Conservation (phyloP, 2,797 vertebrate genomes). For the Champsocephalus gunnari region DNA sequence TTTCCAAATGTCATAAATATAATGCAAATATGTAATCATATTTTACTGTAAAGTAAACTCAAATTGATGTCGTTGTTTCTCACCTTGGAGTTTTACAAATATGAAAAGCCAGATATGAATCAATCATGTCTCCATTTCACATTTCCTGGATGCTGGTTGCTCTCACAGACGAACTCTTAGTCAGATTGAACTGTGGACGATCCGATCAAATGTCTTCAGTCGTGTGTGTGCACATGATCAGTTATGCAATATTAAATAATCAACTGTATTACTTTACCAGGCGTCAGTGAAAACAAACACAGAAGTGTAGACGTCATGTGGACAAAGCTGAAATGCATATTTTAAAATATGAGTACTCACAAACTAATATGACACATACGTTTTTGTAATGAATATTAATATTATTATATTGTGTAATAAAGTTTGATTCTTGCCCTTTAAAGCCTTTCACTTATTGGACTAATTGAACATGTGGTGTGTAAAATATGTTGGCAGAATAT, state of each 20-base stretch:
- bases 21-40: neutral
- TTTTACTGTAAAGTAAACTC: conserved; percentile 1
- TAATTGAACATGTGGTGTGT: too few species aligned
- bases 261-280: neutral
- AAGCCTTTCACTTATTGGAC: too few species aligned
- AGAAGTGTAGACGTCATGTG: neutral
- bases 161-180: too few species aligned
- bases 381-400: neutral
- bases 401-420: neutral
- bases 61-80: neutral
- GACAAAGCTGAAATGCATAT: neutral
- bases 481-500: too few species aligned
- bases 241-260: neutral
- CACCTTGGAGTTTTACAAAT: too few species aligned
- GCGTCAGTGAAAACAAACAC: neutral
- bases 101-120: too few species aligned
- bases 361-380: too few species aligned
- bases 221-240: conserved; percentile 19
- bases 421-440: neutral
- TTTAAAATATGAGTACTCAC: neutral
- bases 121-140: too few species aligned
- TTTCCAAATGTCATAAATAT: neutral
- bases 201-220: neutral
- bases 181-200: too few species aligned
- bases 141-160: too few species aligned